phyloP scores from a whole-genome alignment of 2,797 vertebrate genomes.

The Fringilla coelebs region DNA sequence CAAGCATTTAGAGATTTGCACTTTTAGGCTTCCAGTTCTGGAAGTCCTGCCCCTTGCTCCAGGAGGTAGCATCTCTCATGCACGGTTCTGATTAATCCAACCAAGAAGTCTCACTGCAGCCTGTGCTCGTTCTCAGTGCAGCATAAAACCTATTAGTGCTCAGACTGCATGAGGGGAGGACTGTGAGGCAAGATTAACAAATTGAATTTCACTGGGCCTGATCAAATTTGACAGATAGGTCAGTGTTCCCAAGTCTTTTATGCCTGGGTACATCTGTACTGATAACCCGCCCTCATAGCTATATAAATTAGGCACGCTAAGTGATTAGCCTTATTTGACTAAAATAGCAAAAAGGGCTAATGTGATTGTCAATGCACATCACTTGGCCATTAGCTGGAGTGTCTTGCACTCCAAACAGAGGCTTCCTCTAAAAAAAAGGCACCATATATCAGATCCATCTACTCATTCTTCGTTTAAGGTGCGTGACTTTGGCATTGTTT shows the following conservation, averaged over 20 bases:
- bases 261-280: slow-evolving; percentile 30
- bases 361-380: slow-evolving; percentile 42
- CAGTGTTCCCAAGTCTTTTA: slow-evolving; percentile 35
- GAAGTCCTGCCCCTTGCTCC: background rate
- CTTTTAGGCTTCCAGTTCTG: background rate
- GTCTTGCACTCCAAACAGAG: slow-evolving; percentile 9
- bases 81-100: background rate
- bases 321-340: slow-evolving; percentile 40
- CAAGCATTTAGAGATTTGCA: background rate
- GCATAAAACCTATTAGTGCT: background rate
- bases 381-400: slow-evolving; percentile 24
- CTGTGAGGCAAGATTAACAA: slow-evolving; percentile 46
- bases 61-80: background rate
- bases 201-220: slow-evolving; percentile 46
- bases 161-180: background rate
- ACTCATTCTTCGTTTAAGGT: background rate
- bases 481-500: background rate
- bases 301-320: slow-evolving; percentile 39
- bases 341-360: slow-evolving; percentile 46
- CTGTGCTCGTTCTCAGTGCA: background rate
- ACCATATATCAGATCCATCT: background rate
- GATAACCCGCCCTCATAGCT: slow-evolving; percentile 38
- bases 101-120: background rate
- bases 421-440: background rate
- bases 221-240: slow-evolving; percentile 62